Percentiles rank a stretch among this genome's conserved stretches.
Conservation (phyloP, 2,888 invertebrate genomes). For the Tenthredo amoena region DNA sequence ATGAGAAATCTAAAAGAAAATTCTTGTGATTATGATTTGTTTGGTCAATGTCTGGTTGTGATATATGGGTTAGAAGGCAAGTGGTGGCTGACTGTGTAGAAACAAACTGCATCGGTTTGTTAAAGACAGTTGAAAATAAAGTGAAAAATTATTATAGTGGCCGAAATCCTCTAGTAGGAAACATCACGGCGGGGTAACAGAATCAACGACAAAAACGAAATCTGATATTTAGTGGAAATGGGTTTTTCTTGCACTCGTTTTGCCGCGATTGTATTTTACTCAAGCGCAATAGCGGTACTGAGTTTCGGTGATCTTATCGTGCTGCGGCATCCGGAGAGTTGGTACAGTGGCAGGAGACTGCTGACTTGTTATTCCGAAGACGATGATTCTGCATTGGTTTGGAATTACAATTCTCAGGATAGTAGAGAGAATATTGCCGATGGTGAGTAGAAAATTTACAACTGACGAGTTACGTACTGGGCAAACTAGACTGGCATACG, state of each 20-base stretch:
- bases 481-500: not conserved
- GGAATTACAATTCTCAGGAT: slow-evolving; percentile 59
- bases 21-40: not conserved
- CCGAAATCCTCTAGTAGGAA: not conserved
- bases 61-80: not conserved
- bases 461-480: not conserved
- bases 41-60: not conserved
- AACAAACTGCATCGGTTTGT: not conserved
- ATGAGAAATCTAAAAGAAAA: not conserved
- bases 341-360: not conserved
- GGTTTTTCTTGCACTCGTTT: not conserved
- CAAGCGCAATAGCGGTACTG: not conserved
- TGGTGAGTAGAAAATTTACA: not conserved
- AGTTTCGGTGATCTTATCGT: slow-evolving; percentile 47
- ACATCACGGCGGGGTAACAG: not conserved
- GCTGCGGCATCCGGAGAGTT: not conserved
- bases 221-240: not conserved
- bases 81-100: not conserved
- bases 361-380: slow-evolving; percentile 61
- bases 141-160: not conserved
- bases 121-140: not conserved
- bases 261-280: not conserved
- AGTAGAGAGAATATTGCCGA: not conserved
- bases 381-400: slow-evolving; percentile 59
- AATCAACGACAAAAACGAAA: not conserved